Percentiles rank a stretch among this genome's conserved stretches.
Evolutionary conservation across 2,888 invertebrate species (phyloP).

Genomic region (Meganola albula): DNA sequence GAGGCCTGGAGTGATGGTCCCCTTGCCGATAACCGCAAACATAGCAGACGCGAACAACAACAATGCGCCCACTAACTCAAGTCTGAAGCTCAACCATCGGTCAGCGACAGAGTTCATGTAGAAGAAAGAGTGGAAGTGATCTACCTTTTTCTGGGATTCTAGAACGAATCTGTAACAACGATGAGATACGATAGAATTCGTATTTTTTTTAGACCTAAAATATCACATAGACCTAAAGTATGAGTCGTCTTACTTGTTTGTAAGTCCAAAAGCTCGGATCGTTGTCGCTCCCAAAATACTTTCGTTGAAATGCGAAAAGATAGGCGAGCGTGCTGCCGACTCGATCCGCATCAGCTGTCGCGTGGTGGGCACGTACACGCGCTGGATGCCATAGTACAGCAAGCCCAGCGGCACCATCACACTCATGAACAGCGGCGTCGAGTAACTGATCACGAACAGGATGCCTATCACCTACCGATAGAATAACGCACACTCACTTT

Average conservation of each 20-base stretch:
- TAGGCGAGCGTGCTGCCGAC: constrained; percentile 95
- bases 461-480: constrained; percentile 91
- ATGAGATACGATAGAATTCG: too few species aligned
- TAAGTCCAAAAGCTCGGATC: constrained; percentile 90
- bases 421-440: constrained; percentile 88
- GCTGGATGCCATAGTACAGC: constrained; percentile 91
- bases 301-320: constrained; percentile 98
- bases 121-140: constrained; percentile 94
- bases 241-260: constrained; percentile 70
- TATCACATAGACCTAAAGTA: neutral
- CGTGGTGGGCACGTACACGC: constrained; percentile 96
- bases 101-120: constrained; percentile 95
- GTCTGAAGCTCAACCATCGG: constrained; percentile 95
- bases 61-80: constrained; percentile 97
- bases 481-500: too few species aligned
- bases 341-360: constrained; percentile 95
- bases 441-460: constrained; percentile 89
- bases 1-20: constrained; percentile 84
- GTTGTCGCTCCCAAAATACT: constrained; percentile 91
- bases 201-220: too few species aligned
- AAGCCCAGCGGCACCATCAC: constrained; percentile 88
- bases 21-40: constrained; percentile 90
- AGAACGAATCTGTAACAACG: constrained; percentile 87
- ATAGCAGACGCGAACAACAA: constrained; percentile 96
- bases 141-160: constrained; percentile 93